Conservation (phyloP, 2,888 invertebrate genomes). For the Balanococcus diminutus region DNA sequence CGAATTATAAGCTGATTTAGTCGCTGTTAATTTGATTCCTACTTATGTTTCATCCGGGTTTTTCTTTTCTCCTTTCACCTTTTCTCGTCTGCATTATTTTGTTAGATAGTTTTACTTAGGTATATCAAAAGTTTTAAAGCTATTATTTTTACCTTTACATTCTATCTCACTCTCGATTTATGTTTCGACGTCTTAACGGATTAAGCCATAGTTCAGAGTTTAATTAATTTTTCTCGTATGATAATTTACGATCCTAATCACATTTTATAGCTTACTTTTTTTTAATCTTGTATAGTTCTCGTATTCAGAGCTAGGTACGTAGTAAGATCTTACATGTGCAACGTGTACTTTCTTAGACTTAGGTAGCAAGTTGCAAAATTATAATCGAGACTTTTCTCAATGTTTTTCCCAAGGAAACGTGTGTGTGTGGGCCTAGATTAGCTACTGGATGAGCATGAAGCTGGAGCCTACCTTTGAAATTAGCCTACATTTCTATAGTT, state of each 20-base stretch:
- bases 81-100: not conserved
- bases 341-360: not conserved
- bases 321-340: not conserved
- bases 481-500: not conserved
- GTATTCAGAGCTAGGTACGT: not conserved
- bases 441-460: not conserved
- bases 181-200: not conserved
- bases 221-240: slow-evolving; percentile 16
- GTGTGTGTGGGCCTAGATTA: not conserved
- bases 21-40: not conserved
- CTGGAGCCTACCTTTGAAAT: not conserved
- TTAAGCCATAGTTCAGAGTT: not conserved
- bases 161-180: not conserved
- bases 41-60: not conserved
- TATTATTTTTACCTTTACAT: not conserved
- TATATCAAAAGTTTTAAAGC: not conserved
- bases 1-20: slow-evolving; percentile 22
- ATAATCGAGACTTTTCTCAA: not conserved
- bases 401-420: not conserved
- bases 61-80: too few relatives aligned
- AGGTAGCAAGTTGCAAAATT: slow-evolving; percentile 10
- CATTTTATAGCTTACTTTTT: not conserved
- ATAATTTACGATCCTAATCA: slow-evolving; percentile 13
- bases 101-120: not conserved
- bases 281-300: slow-evolving; percentile 2